Evolutionary conservation across 2,797 vertebrate species (phyloP).

Genomic region (Lutjanus argentimaculatus): DNA sequence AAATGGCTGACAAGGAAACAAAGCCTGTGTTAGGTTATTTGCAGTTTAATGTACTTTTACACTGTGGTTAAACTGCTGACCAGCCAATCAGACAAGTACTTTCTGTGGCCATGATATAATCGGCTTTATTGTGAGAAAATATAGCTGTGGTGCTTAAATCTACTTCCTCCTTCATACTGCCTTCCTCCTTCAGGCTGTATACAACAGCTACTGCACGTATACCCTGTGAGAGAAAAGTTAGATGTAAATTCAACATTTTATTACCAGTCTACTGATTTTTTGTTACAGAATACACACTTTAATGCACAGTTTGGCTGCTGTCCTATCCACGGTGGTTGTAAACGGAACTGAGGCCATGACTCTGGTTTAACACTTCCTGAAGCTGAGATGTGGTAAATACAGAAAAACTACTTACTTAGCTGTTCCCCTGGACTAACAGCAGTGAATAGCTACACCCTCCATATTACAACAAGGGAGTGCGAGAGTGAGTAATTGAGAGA

Average conservation of each 20-base stretch:
- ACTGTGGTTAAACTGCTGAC: neutral
- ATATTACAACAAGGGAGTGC: constrained; percentile 55
- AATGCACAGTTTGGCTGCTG: constrained; percentile 61
- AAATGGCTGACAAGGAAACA: constrained; percentile 1
- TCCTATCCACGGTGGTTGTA: constrained; percentile 28
- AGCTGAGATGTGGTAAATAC: constrained; percentile 56
- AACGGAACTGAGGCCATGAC: constrained; percentile 26
- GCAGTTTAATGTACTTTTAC: constrained; percentile 4
- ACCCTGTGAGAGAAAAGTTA: constrained; percentile 25
- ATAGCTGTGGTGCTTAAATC: constrained; percentile 19
- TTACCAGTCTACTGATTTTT: constrained; percentile 43
- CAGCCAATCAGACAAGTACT: constrained; percentile 3
- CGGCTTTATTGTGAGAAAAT: constrained; percentile 26
- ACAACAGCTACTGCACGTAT: constrained; percentile 1
- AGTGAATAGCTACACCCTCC: constrained; percentile 58
- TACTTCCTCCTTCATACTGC: constrained; percentile 28
- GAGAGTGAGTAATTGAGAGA: constrained; percentile 54
- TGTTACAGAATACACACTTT: constrained; percentile 53
- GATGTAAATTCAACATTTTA: constrained; percentile 48
- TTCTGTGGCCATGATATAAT: constrained; percentile 6
- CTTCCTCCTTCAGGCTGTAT: constrained; percentile 45
- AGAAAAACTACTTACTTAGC: constrained; percentile 53
- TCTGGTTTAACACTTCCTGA: constrained; percentile 43
- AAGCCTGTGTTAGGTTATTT: neutral
- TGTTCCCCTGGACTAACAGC: constrained; percentile 80